Conservation (phyloP, 1,140 invertebrate species). For the Diorhabda sublineata region DNA sequence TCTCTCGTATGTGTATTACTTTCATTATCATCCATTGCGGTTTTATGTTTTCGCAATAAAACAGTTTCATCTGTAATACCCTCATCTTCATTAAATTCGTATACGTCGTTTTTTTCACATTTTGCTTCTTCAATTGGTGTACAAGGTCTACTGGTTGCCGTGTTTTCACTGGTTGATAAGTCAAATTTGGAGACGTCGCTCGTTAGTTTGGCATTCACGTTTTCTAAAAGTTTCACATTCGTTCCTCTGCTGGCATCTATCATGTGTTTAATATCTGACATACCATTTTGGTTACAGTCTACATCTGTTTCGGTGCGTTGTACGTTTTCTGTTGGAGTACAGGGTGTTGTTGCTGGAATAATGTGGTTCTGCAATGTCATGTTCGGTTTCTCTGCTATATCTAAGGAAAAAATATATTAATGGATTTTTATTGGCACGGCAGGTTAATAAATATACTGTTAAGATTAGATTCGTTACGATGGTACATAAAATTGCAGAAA, state of each 20-base stretch:
- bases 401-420: no score
- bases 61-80: slow-evolving; percentile 22
- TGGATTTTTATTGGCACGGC: no score
- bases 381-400: slow-evolving; percentile 37
- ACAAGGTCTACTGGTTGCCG: slow-evolving; percentile 3
- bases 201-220: neutral
- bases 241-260: neutral
- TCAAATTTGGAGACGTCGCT: neutral
- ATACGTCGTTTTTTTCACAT: slow-evolving; percentile 41
- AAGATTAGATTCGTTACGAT: no score
- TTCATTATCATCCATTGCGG: slow-evolving; percentile 12
- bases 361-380: slow-evolving; percentile 60
- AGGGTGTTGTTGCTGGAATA: slow-evolving; percentile 12
- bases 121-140: slow-evolving; percentile 16
- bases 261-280: slow-evolving; percentile 8
- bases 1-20: slow-evolving; percentile 15
- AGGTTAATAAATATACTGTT: no score
- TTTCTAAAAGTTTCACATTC: neutral
- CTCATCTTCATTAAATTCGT: slow-evolving; percentile 51
- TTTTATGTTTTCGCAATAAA: slow-evolving; percentile 28
- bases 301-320: slow-evolving; percentile 13
- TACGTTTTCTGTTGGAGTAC: neutral
- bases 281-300: slow-evolving; percentile 28
- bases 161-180: neutral
- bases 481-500: no score